These are phyloP conservation scores for Listronotus bonariensis DNA, from an alignment of 1,140 invertebrate species.

Conservation along the genomic window DNA sequence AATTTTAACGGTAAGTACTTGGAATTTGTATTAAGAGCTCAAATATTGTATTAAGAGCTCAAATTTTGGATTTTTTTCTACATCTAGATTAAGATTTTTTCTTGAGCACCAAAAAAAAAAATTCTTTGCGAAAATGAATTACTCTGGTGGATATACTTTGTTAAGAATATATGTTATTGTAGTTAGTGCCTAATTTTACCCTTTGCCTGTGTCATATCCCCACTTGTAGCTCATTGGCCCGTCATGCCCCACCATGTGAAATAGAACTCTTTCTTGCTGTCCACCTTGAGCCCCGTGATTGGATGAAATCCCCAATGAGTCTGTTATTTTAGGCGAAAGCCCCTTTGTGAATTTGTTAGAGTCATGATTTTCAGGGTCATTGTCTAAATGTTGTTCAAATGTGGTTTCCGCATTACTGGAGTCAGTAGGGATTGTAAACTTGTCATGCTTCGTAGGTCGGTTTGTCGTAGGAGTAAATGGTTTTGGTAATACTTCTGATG, in stretches of 20 bases:
- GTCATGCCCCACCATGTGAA: conserved; percentile 70
- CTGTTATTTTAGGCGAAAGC: conserved; percentile 20
- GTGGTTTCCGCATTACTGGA: conserved; percentile 6
- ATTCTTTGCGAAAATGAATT: too few species aligned
- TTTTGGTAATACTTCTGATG: background rate
- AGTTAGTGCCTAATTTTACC: conserved; percentile 58
- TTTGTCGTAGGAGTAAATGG: background rate
- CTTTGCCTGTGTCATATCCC: conserved; percentile 84
- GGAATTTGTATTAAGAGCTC: too few species aligned
- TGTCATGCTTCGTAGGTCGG: background rate
- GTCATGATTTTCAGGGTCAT: conserved; percentile 2
- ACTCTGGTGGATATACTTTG: too few species aligned
- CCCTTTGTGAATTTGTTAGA: conserved; percentile 16
- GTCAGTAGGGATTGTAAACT: background rate
- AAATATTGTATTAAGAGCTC: too few species aligned
- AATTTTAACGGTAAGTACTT: too few species aligned
- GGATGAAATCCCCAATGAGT: conserved; percentile 19
- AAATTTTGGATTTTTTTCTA: too few species aligned
- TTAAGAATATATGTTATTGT: too few species aligned
- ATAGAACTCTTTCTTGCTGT: conserved; percentile 52
- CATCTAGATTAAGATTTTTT: too few species aligned
- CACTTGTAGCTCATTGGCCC: conserved; percentile 85
- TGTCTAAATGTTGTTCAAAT: conserved; percentile 6
- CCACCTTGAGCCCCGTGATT: background rate
- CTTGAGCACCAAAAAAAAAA: too few species aligned